Percentiles rank a stretch among this genome's conserved stretches.
Conservation (phyloP, 2,888 invertebrate species). For the Pemphredon lugubris region DNA sequence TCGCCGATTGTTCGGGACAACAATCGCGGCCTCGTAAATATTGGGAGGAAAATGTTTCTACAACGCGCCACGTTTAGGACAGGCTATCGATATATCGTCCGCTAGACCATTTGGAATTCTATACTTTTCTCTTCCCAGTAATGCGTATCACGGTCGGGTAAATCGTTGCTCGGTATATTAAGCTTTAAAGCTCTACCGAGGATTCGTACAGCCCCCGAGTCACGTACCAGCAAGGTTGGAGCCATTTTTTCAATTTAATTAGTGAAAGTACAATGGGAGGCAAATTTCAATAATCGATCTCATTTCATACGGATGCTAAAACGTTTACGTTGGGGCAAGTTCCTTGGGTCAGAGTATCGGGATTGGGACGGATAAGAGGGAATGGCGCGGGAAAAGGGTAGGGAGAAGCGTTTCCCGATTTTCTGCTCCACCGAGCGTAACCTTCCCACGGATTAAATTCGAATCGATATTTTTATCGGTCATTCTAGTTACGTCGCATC, state of each 20-base stretch:
- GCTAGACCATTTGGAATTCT: no score
- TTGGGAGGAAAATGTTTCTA: conserved; percentile 7
- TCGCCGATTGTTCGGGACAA: not conserved
- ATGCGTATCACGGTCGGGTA: no score
- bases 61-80: not conserved
- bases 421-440: conserved; percentile 56
- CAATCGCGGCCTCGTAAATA: conserved; percentile 11
- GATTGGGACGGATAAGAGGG: conserved; percentile 33
- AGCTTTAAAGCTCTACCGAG: no score
- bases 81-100: no score
- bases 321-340: conserved; percentile 29
- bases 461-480: conserved; percentile 68
- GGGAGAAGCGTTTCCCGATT: conserved; percentile 57
- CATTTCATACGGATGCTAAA: conserved; percentile 27
- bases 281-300: conserved; percentile 39
- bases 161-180: no score
- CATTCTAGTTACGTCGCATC: conserved; percentile 50
- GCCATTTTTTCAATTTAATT: no score
- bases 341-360: conserved; percentile 23
- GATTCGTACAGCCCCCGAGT: no score
- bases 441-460: conserved; percentile 61
- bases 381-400: conserved; percentile 24
- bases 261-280: conserved; percentile 11
- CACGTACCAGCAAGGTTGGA: no score
- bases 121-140: no score